Base-by-base conservation (phyloP, 1,140 invertebrate species). In the Apis laboriosa region DNA sequence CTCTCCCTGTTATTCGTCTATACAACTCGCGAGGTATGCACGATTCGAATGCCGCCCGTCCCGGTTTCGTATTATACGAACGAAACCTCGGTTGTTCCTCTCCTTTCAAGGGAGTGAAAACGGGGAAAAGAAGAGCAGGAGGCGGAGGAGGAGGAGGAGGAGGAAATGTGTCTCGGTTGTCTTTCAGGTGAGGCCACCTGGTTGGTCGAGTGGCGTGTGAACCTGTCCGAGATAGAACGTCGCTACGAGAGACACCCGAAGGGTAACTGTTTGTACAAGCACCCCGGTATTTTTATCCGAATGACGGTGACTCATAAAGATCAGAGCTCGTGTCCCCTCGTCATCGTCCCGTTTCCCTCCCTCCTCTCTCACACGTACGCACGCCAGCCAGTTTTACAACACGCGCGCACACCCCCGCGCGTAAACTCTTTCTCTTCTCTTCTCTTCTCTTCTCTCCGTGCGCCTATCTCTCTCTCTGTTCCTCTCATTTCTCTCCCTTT, bases 251-350 rank as follows among this genome's bases (percentile, higher is more conserved):
- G 86, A 91, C 81, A 90, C 76, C 86, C 86, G 84, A 85, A 89
- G 89, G 90, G 90, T 90, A 85, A 89, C 90, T 92, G 90, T 92
- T 91, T 92, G 86, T 90, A 90, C 90, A 92, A 91, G 90, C 90
- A 86, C 84, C 86, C 85, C 79, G 90, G 89, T 91, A 92, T 90
- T 91, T 91, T 91, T 91, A 90, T 90, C 90, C 85, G 87, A 90
- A 91, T 88, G 84, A 90, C 78, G 84, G 84, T 92, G 91, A 92
- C 90, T 92, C 91, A 92, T 88, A 90, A 90, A 92, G 90, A 91
- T 90, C 88, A 86, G 84, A 85, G 86, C 72, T 84, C 84, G 71
- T 81, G 76, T 86, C 80, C 80, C 75, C 85, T 73, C 43, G 67
- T 73, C 71, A 56, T 76, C 53, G 63, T 60, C 34, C 72, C 53